Evolutionary conservation across 1,140 invertebrate genomes (phyloP).

Genomic region (Linepithema humile): DNA sequence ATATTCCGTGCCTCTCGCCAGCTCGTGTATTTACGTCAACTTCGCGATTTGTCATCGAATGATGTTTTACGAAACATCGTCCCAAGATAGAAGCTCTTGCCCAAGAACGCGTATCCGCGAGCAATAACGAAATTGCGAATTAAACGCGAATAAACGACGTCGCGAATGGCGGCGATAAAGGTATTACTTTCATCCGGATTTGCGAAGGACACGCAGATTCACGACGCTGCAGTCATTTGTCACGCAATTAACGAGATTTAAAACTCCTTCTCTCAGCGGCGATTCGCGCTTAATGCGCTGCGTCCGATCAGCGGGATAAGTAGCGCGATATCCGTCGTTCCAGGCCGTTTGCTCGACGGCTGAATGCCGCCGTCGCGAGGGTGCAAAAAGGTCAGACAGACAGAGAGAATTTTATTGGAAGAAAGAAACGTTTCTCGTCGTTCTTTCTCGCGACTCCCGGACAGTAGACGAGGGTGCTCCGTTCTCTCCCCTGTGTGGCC

Average conservation of each 20-base stretch:
- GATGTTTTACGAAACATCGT: neutral
- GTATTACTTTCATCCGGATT: neutral
- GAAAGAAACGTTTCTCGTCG: conserved; percentile 33
- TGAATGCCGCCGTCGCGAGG: conserved; percentile 9
- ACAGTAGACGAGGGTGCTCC: neutral
- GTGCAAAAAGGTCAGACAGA: conserved; percentile 31
- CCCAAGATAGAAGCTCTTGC: neutral
- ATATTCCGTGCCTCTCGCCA: neutral
- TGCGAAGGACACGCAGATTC: neutral
- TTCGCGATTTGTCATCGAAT: conserved; percentile 10
- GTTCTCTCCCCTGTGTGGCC: neutral
- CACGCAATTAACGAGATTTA: conserved; percentile 11
- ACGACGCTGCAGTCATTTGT: neutral
- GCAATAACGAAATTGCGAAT: too few relatives aligned
- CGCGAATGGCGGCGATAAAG: neutral
- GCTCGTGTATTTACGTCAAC: conserved; percentile 31
- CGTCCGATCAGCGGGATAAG: conserved; percentile 58
- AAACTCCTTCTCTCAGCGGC: conserved; percentile 3
- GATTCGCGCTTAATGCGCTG: conserved; percentile 6
- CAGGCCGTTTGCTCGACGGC: conserved; percentile 7
- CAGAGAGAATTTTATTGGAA: conserved; percentile 46
- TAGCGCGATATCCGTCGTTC: conserved; percentile 33
- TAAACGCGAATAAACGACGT: neutral
- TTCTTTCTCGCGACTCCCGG: neutral
- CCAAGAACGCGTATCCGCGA: neutral